Evolutionary conservation across 2,888 invertebrate species (phyloP).

Genomic region (Eupithecia pulchellata): DNA sequence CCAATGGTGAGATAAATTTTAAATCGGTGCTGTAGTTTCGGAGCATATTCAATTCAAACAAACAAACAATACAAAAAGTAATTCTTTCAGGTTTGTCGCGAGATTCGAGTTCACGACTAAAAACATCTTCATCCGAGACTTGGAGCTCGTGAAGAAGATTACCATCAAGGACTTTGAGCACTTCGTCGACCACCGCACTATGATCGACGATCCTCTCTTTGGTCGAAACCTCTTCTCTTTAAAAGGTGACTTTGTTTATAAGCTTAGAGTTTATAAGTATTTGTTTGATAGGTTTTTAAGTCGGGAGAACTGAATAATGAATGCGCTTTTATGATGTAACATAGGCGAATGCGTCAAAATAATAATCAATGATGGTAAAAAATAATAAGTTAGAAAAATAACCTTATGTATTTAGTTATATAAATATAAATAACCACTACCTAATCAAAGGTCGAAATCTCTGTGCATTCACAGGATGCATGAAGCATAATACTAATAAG

Average conservation of each 20-base stretch:
- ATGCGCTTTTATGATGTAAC: neutral
- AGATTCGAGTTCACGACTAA: constrained; percentile 30
- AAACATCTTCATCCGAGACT: constrained; percentile 30
- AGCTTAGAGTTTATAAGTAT: too few relatives aligned
- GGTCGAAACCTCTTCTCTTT: constrained; percentile 76
- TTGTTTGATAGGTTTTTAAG: neutral
- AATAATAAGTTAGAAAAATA: neutral
- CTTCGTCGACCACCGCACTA: constrained; percentile 75
- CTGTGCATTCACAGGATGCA: neutral
- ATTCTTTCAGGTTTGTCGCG: constrained; percentile 31
- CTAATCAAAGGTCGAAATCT: neutral
- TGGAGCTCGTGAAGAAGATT: constrained; percentile 79
- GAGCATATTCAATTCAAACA: too few relatives aligned
- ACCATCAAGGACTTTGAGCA: constrained; percentile 83
- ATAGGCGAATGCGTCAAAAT: neutral
- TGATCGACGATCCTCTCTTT: constrained; percentile 75
- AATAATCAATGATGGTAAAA: neutral
- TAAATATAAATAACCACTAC: too few relatives aligned
- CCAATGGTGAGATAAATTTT: too few relatives aligned
- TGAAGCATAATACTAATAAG: neutral
- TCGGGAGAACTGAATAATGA: neutral
- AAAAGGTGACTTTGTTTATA: constrained; percentile 57
- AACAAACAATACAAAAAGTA: too few relatives aligned
- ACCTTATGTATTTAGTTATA: neutral
- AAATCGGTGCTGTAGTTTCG: too few relatives aligned